These are phyloP conservation scores for Papilio xuthus DNA, from an alignment of 1,140 invertebrate species.

Conservation along the genomic window DNA sequence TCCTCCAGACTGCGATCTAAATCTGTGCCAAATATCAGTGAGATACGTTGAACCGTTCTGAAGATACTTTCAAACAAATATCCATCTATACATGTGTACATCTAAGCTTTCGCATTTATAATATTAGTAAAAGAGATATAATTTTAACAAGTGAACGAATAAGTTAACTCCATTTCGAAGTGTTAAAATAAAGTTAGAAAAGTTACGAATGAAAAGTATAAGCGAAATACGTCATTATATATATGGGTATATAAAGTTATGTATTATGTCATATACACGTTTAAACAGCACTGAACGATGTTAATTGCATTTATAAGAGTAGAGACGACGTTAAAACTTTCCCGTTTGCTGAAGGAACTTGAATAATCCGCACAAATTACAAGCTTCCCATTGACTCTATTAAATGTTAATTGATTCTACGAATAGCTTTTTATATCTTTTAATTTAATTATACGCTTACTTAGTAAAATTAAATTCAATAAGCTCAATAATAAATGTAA, in stretches of 20 bases:
- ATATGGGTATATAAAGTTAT: not conserved
- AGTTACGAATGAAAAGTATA: not conserved
- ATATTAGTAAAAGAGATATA: no score
- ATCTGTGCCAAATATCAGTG: no score
- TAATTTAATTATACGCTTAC: not conserved
- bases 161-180: not conserved
- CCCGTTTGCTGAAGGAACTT: slow-evolving; percentile 10
- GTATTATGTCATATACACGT: not conserved
- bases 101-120: no score
- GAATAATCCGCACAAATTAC: slow-evolving; percentile 18
- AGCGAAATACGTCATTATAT: not conserved
- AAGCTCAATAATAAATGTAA: not conserved
- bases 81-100: no score
- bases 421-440: not conserved
- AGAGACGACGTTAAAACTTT: slow-evolving; percentile 4
- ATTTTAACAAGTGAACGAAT: no score
- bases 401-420: slow-evolving; percentile 10
- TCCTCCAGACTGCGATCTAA: no score
- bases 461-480: not conserved
- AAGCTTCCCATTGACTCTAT: not conserved
- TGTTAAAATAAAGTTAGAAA: not conserved
- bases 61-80: no score
- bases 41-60: no score
- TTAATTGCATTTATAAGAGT: slow-evolving; percentile 23
- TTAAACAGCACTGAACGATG: not conserved